Percentiles rank a stretch among this genome's conserved stretches.
phyloP scores from a whole-genome alignment of 2,797 vertebrate species.

The Bradypodion ventrale region DNA sequence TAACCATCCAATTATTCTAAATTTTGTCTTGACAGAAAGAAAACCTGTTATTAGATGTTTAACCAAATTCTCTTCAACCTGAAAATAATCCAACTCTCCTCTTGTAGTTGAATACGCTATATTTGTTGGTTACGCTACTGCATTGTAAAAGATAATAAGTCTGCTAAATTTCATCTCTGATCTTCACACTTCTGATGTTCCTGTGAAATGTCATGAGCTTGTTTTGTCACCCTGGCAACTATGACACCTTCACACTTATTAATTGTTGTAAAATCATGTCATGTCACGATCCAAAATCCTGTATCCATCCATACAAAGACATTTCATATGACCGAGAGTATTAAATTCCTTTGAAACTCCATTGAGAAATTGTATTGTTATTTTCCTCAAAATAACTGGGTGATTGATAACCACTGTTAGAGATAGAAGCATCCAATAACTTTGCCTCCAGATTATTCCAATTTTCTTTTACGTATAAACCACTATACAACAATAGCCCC shows the following conservation, averaged over 20 bases:
- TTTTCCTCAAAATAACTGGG: neutral
- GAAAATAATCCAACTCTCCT: neutral
- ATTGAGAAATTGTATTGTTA: neutral
- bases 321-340: neutral
- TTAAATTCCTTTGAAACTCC: neutral
- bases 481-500: neutral
- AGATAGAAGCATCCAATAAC: neutral
- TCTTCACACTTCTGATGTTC: constrained; percentile 33
- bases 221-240: constrained; percentile 30
- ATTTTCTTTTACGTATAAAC: neutral
- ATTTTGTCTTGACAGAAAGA: neutral
- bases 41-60: neutral
- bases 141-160: constrained; percentile 4
- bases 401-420: neutral
- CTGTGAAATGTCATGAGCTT: constrained; percentile 30
- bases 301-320: neutral
- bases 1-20: neutral
- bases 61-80: neutral
- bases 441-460: neutral
- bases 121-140: constrained; percentile 8
- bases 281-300: constrained; percentile 31
- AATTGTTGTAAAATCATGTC: constrained; percentile 34
- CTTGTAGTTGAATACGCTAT: too few relatives aligned
- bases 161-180: constrained; percentile 30
- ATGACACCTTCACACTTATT: constrained; percentile 41